Evolutionary conservation across 1,140 invertebrate genomes (phyloP).

Genomic region (Drosophila oshimai): DNA sequence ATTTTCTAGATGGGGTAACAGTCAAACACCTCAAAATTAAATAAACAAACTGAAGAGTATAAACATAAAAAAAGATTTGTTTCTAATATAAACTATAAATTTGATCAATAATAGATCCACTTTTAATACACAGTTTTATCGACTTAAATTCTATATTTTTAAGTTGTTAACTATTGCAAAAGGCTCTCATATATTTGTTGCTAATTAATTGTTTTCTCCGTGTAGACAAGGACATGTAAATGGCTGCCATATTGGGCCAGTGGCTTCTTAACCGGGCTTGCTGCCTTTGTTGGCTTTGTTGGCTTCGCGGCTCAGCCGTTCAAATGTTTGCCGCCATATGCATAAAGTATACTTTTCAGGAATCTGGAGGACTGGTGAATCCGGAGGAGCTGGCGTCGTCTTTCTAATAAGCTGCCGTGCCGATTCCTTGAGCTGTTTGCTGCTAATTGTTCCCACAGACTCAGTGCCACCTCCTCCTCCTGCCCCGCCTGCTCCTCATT

Average conservation of each 20-base stretch:
- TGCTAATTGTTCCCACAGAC: conserved; percentile 57
- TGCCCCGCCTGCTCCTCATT: background rate
- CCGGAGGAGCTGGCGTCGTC: background rate
- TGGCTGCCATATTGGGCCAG: conserved; percentile 7
- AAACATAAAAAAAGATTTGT: too few species aligned
- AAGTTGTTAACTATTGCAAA: background rate
- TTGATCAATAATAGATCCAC: too few species aligned
- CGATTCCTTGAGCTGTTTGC: conserved; percentile 42
- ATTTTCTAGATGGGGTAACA: too few species aligned
- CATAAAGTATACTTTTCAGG: conserved; percentile 35
- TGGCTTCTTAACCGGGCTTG: background rate
- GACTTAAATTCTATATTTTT: too few species aligned
- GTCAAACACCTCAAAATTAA: too few species aligned
- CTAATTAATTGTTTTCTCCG: background rate
- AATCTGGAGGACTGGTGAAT: background rate
- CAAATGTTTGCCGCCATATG: conserved; percentile 51
- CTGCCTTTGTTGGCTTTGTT: conserved; percentile 18
- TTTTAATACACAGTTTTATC: too few species aligned
- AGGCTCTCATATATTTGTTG: background rate
- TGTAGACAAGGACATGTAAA: background rate
- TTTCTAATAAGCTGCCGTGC: conserved; percentile 45
- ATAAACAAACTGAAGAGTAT: too few species aligned
- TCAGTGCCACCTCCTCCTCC: background rate
- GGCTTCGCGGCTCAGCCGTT: conserved; percentile 23
- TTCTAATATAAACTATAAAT: too few species aligned